Evolutionary conservation across 2,797 vertebrate genomes (phyloP), one percentile per base, ranked within the genome.

Genomic region (Urocyon cinereoargenteus): DNA sequence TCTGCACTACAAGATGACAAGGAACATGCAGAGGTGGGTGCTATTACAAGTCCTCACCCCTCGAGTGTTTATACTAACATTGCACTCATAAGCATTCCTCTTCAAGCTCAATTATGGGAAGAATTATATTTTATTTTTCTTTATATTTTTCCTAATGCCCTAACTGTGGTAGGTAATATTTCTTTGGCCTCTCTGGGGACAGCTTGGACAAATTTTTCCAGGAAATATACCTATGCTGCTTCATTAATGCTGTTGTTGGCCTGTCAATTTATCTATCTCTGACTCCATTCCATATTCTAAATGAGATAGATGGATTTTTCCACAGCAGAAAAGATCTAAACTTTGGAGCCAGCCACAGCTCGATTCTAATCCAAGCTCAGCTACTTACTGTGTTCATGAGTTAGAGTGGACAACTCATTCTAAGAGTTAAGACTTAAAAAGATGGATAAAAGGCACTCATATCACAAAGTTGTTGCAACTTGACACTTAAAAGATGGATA

Each of bases 31-130:
- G 90, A 92, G 92, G 89, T 93, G 6, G 91, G 91, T 16, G 96
- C 53, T 89, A 73, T 95, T 97, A 91, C 3, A 95, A 93, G 86
- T 84, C 95, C 90, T 97, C 95, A 84, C 94, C 96, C 97, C 87
- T 57, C 66, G 61, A 98, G 96, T 98, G 97, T 70, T 97, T 94
- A 53, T 13, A 7, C 88, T 95, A 93, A 82, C 96, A 87, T 59
- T 96, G n/a, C 3, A 1, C 94, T 96, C 96, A 75, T 59, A 92
- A 97, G 93, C 97, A 91, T 98, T 98, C 94, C 31, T 96, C 91
- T 93, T 75, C n/a, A 55, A 92, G 96, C 89, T 73, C 73, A 5
- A 1, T 93, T 96, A 66, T 64, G 11, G 51, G 72, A 72, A 96
- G 8, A 87, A 53, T 70, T 78, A 55, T 61, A 70, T 57, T 90